phyloP scores from a whole-genome alignment of 1,140 invertebrate genomes.

The Scaptomyza montana region DNA sequence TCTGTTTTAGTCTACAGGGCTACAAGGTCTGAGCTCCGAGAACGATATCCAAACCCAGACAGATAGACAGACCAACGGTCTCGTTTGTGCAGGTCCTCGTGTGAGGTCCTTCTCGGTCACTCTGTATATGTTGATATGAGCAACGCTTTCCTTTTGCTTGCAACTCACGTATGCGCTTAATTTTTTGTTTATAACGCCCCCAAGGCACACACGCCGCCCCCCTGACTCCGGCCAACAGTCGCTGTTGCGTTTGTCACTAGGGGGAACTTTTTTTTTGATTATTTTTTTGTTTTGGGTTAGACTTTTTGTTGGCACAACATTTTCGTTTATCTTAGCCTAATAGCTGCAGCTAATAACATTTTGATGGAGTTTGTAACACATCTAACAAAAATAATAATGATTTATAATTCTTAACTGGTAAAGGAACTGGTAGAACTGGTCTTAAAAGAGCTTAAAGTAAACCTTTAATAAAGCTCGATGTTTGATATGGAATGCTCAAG shows the following conservation, averaged over 20 bases:
- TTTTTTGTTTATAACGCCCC: constrained; percentile 74
- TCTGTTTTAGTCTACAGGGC: background rate
- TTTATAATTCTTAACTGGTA: too few species aligned
- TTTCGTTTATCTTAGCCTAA: constrained; percentile 6
- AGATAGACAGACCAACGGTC: background rate
- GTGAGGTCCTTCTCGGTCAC: constrained; percentile 22
- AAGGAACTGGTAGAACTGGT: too few species aligned
- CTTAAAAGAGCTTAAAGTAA: too few species aligned
- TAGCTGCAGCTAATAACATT: constrained; percentile 4
- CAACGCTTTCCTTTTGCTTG: constrained; percentile 33
- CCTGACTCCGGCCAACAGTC: constrained; percentile 2
- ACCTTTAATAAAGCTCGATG: too few species aligned
- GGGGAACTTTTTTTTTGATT: constrained; percentile 37
- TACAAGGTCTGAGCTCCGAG: background rate
- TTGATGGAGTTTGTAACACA: background rate
- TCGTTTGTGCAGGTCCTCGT: background rate
- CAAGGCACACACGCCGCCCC: constrained; percentile 19
- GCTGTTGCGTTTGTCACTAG: constrained; percentile 58
- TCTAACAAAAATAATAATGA: background rate
- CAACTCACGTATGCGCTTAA: constrained; percentile 76
- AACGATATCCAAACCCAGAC: constrained; percentile 9
- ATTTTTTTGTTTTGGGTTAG: too few species aligned
- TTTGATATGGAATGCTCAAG: too few species aligned
- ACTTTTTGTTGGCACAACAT: background rate
- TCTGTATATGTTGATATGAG: background rate